Conservation (phyloP, 2,797 vertebrate species). For the Lepus oiostolus region DNA sequence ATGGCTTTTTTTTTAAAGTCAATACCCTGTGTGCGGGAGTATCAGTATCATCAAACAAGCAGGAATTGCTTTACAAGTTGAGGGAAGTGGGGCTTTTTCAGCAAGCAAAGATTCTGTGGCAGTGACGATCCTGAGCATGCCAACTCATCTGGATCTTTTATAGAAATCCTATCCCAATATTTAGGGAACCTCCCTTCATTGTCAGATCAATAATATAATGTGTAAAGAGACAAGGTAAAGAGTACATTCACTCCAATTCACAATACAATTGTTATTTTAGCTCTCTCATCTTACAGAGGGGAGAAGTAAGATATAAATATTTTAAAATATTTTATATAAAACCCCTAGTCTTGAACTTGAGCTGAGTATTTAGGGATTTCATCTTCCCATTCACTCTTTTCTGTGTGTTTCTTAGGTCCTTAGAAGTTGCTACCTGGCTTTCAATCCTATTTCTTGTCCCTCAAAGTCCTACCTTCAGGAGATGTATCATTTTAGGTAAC, state of each 20-base stretch:
- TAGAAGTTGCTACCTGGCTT: not conserved
- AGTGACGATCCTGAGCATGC: not conserved
- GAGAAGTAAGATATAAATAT: not conserved
- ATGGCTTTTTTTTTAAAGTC: not conserved
- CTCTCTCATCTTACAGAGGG: not conserved
- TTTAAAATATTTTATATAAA: conserved; percentile 2
- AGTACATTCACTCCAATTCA: not conserved
- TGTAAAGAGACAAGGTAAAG: not conserved
- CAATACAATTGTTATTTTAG: not conserved
- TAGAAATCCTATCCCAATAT: not conserved
- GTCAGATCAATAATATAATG: not conserved
- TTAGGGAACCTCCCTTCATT: not conserved
- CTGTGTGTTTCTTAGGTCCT: not conserved
- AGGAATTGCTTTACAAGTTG: not conserved
- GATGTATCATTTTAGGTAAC: not conserved
- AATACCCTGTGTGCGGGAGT: not conserved
- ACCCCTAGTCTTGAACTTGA: not conserved
- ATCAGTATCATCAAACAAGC: not conserved
- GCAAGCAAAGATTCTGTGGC: not conserved
- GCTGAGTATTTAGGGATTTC: not conserved
- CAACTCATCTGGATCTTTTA: not conserved
- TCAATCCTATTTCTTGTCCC: not conserved
- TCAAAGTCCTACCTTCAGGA: not conserved
- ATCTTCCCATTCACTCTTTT: not conserved
- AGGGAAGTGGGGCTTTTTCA: not conserved